Evolutionary conservation across 2,797 vertebrate genomes (phyloP).

Genomic region (Pelochelys cantorii): DNA sequence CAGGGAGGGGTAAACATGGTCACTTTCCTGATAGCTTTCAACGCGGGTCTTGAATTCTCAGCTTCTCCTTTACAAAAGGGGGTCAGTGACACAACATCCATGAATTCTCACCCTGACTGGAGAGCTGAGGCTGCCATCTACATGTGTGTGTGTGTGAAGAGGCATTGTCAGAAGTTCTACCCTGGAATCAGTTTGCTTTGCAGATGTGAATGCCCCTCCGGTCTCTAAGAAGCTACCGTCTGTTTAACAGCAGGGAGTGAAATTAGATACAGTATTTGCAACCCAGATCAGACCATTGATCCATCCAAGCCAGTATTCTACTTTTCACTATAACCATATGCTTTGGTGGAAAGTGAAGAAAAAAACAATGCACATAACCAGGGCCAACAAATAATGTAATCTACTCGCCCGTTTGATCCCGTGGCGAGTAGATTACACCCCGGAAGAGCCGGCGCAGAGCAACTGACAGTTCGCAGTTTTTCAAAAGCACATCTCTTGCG

Average conservation of each 20-base stretch:
- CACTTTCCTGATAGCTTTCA: not conserved
- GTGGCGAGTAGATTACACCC: no score
- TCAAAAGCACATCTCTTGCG: no score
- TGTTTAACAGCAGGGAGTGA: fast-evolving
- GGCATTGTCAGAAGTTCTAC: not conserved
- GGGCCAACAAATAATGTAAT: no score
- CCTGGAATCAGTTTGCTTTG: not conserved
- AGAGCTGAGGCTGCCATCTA: fast-evolving
- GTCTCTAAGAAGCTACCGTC: fast-evolving
- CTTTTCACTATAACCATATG: not conserved
- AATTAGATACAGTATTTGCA: not conserved
- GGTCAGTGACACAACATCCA: fast-evolving
- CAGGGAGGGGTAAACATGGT: not conserved
- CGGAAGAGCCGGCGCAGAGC: no score
- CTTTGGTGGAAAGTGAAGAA: not conserved
- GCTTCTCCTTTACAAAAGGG: not conserved
- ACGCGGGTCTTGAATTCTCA: not conserved
- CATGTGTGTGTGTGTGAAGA: fast-evolving
- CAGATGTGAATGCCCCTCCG: fast-evolving
- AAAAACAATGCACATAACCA: not conserved
- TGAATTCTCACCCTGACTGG: not conserved
- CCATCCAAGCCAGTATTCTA: not conserved
- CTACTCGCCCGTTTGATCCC: no score
- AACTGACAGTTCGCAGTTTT: no score
- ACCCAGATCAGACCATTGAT: not conserved